These are phyloP conservation scores for Drosophila testacea DNA, from an alignment of 2,888 invertebrate genomes.

Conservation along the genomic window DNA sequence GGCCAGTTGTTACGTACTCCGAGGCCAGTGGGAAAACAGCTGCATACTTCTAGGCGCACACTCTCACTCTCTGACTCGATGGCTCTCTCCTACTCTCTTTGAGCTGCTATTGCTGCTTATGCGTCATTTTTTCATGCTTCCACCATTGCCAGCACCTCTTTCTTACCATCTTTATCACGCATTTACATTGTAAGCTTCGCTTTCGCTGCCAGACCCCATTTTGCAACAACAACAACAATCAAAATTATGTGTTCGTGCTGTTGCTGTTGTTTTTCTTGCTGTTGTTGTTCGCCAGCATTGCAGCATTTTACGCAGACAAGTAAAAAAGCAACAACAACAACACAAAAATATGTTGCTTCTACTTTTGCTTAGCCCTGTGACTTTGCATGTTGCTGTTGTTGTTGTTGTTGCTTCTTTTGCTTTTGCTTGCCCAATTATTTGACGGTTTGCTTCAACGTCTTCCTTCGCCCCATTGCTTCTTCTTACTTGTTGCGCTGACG, in stretches of 20 bases:
- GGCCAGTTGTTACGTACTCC: constrained; percentile 66
- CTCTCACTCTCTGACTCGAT: constrained; percentile 22
- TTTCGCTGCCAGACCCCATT: constrained; percentile 22
- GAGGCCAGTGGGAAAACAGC: constrained; percentile 36
- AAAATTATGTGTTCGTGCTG: neutral
- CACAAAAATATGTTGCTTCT: constrained; percentile 15
- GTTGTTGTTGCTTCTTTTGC: constrained; percentile 32
- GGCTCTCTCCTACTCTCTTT: neutral
- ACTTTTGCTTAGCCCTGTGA: constrained; percentile 44
- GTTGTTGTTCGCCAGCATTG: constrained; percentile 70
- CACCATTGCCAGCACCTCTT: constrained; percentile 45
- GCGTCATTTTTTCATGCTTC: constrained; percentile 71
- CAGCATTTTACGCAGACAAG: constrained; percentile 77
- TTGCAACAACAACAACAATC: constrained; percentile 47
- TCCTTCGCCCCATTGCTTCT: constrained; percentile 52
- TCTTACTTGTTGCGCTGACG: constrained; percentile 75
- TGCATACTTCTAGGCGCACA: constrained; percentile 57
- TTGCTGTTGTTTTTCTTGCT: constrained; percentile 19
- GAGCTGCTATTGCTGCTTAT: constrained; percentile 52
- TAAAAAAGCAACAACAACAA: constrained; percentile 18
- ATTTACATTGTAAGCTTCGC: constrained; percentile 37
- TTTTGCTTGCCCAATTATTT: constrained; percentile 57
- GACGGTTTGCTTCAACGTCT: constrained; percentile 49
- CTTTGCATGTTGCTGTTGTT: constrained; percentile 11
- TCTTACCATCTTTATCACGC: constrained; percentile 69